Conservation (phyloP, 2,797 vertebrate genomes). For the Propithecus perrieri region DNA sequence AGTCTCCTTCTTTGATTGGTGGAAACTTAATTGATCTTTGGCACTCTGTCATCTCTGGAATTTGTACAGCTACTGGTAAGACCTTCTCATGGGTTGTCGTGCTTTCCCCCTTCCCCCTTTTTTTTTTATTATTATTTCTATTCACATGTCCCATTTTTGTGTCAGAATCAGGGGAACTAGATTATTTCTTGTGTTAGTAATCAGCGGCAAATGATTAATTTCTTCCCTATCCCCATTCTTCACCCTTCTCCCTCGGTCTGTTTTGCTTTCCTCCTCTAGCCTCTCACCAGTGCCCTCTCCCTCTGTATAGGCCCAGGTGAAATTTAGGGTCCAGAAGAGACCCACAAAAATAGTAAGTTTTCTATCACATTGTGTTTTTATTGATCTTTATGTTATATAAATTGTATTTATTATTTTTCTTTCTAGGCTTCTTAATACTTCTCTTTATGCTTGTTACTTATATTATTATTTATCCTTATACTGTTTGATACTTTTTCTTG, state of each 20-base stretch:
- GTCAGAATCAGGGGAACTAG: neutral
- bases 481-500: neutral
- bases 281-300: neutral
- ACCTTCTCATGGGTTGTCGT: neutral
- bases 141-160: neutral
- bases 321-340: neutral
- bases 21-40: neutral
- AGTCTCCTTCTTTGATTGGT: neutral
- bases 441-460: neutral
- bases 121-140: neutral
- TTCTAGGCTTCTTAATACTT: neutral
- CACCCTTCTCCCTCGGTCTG: neutral
- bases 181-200: neutral
- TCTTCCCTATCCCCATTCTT: neutral
- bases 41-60: neutral
- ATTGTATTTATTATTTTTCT: neutral
- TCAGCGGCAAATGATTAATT: neutral
- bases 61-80: neutral
- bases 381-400: neutral
- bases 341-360: neutral
- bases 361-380: neutral
- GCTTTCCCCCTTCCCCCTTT: neutral
- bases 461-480: neutral
- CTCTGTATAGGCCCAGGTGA: neutral
- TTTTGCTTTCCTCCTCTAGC: neutral